phyloP scores from a whole-genome alignment of 2,888 invertebrate species.

The Cylloceria caligata region DNA sequence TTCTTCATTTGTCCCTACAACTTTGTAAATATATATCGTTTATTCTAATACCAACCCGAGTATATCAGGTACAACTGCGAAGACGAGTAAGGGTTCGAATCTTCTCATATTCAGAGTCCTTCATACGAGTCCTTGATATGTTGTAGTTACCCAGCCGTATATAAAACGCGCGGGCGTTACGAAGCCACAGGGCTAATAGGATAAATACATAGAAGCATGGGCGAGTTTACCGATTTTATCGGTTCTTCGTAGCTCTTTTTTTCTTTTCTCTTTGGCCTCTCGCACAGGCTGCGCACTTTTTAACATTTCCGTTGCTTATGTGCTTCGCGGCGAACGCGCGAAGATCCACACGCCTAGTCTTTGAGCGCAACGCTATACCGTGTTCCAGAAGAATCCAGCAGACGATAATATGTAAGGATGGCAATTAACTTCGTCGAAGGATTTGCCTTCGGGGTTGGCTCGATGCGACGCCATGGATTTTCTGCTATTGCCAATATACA shows the following conservation, averaged over 20 bases:
- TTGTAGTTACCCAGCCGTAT: conserved; percentile 37
- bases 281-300: conserved; percentile 25
- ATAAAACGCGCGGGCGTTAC: conserved; percentile 65
- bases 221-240: conserved; percentile 68
- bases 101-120: conserved; percentile 49
- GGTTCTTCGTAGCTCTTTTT: conserved; percentile 64
- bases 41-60: conserved; percentile 9
- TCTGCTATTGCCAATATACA: conserved; percentile 53
- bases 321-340: conserved; percentile 22
- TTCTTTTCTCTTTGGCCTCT: conserved; percentile 31
- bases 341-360: conserved; percentile 51
- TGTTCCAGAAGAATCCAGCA: conserved; percentile 22
- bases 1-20: conserved; percentile 8
- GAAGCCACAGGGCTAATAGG: conserved; percentile 67
- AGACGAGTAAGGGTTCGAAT: conserved; percentile 37
- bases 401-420: conserved; percentile 61
- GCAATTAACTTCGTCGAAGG: conserved; percentile 62
- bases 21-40: conserved; percentile 46
- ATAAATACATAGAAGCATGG: conserved; percentile 64
- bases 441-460: conserved; percentile 50
- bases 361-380: conserved; percentile 14
- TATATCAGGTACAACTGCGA: conserved; percentile 12
- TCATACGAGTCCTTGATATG: conserved; percentile 60
- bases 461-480: conserved; percentile 47
- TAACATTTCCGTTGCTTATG: conserved; percentile 14